Evolutionary conservation across 2,797 vertebrate genomes (phyloP), one percentile per base, ranked within the genome.

Genomic region (Danio aesculapii): DNA sequence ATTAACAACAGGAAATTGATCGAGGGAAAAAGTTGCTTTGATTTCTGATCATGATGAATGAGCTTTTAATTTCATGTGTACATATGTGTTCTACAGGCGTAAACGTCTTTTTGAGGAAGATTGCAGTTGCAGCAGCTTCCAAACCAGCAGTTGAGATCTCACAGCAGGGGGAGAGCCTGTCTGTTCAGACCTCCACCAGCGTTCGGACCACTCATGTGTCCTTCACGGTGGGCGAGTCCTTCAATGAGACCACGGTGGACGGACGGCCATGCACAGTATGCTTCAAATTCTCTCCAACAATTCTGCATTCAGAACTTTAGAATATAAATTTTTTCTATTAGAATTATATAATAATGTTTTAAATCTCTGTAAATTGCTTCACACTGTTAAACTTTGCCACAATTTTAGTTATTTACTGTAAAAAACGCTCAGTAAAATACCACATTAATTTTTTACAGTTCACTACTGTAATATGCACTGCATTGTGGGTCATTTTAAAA

Each of bases 221-320:
- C 86, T 98, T 98, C 91, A 95, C 93, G 11, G 89, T 97, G 2
- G 97, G 97, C 8, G 93, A 98, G 85, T 95, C 95, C 83, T 98
- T 98, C 77, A 96, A 88, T 9, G 97, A 98, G 91, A 92, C 95
- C 90, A 98, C 97, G 0, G 95, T 98, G 89, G 97, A 98, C 0
- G 97, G 96, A 68, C 93, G 95, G 13, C 94, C 95, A 30, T 97
- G 96, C 91, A 97, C 95, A 92, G 97, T 97, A 88, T 13, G 9
- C 39, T 43, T 13, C 6, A 30, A 30, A 30, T 30, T 30, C 30
- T 30, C 30, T 30, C 30, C 3, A 30, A 1, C 3, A 30, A 30
- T 30, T 30, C 30, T 1, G 30, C 30, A 30, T 30, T 30, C 30
- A 30, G 30, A 30, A 30, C 30, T 30, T 30, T 30, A 30, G 30